Conservation (phyloP, 2,888 invertebrate species). For the Leucophenga montana region DNA sequence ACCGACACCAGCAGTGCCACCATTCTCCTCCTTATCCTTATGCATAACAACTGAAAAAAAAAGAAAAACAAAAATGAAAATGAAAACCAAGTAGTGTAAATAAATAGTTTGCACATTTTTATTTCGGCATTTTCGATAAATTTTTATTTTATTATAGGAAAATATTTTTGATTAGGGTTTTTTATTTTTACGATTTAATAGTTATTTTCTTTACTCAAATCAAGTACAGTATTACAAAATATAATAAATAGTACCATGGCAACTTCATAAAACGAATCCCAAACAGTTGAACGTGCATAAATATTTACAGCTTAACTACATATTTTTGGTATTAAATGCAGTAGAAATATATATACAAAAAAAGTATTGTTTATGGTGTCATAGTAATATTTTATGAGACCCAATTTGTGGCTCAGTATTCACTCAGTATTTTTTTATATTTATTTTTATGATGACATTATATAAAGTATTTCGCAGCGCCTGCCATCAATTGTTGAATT, state of each 20-base stretch:
- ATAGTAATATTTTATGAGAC: conserved; percentile 66
- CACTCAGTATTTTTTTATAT: neutral
- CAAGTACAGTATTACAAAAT: too few species aligned
- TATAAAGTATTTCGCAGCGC: conserved; percentile 3
- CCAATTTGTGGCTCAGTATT: conserved; percentile 36
- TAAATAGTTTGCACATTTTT: conserved; percentile 23
- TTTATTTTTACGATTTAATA: neutral
- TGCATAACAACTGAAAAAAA: conserved; percentile 91
- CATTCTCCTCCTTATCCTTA: conserved; percentile 93
- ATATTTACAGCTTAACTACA: conserved; percentile 57
- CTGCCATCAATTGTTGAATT: too few species aligned
- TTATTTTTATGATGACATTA: conserved; percentile 38
- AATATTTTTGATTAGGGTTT: neutral
- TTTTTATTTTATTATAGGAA: neutral
- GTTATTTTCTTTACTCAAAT: neutral
- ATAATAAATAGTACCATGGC: conserved; percentile 50
- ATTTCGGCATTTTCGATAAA: neutral
- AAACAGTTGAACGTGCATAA: conserved; percentile 45
- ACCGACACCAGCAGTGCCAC: conserved; percentile 70
- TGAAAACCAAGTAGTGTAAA: conserved; percentile 9
- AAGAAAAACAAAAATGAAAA: too few species aligned
- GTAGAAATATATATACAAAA: conserved; percentile 57
- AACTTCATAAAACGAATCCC: conserved; percentile 50
- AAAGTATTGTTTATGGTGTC: conserved; percentile 66
- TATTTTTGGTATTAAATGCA: conserved; percentile 13